phyloP scores from a whole-genome alignment of 2,888 invertebrate species.

The Drosophila colorata region DNA sequence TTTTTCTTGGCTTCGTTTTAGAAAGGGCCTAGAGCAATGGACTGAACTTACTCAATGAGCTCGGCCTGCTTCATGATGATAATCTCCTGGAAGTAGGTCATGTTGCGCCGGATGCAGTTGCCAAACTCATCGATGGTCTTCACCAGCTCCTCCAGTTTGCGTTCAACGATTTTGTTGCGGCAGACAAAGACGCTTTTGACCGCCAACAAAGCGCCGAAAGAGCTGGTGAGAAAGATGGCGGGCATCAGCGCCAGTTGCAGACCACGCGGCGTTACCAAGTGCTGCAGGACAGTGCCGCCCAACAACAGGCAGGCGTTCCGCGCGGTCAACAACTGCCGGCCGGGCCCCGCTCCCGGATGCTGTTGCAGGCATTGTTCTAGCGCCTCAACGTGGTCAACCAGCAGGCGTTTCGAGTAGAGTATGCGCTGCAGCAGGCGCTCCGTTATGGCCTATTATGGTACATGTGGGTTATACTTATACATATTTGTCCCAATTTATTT shows the following conservation, averaged over 20 bases:
- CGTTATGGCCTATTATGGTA: constrained; percentile 67
- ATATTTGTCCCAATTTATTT: constrained; percentile 16
- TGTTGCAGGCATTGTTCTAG: constrained; percentile 80
- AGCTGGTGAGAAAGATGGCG: constrained; percentile 71
- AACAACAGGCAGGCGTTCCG: constrained; percentile 78
- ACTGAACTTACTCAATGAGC: constrained; percentile 77
- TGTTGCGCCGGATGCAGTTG: constrained; percentile 83
- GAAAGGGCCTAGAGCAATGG: too few relatives aligned
- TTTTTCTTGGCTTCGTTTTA: too few relatives aligned
- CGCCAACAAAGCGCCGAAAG: constrained; percentile 78
- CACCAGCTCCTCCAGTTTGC: constrained; percentile 81
- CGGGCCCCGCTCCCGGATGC: constrained; percentile 8
- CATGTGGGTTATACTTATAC: too few relatives aligned
- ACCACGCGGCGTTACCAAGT: constrained; percentile 78
- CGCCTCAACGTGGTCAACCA: constrained; percentile 84
- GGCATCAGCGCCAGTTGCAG: constrained; percentile 77
- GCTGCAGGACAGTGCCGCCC: constrained; percentile 77
- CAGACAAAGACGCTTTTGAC: constrained; percentile 81
- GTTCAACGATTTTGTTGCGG: constrained; percentile 82
- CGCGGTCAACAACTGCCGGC: constrained; percentile 72
- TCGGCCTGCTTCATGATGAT: constrained; percentile 83
- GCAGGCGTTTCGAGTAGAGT: constrained; percentile 83
- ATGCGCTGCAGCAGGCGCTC: constrained; percentile 77
- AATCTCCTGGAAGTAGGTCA: constrained; percentile 84
- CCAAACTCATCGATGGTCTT: constrained; percentile 83